Evolutionary conservation across 1,140 invertebrate species (phyloP).

Genomic region (Calliopsis andreniformis): DNA sequence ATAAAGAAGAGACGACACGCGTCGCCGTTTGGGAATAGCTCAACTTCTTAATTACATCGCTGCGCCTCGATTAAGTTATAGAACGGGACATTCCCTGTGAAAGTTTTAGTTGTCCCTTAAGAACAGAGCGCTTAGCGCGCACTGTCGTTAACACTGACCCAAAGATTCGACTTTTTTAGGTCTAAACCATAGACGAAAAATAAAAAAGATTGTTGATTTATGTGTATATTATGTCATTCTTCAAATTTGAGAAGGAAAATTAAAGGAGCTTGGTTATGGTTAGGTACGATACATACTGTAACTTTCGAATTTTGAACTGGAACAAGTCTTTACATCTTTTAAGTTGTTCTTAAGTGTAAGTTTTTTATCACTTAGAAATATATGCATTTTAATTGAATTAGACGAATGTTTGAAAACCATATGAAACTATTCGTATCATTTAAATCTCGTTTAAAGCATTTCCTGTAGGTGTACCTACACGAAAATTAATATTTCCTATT

Average conservation of each 20-base stretch:
- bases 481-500: not conserved
- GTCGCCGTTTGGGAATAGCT: slow-evolving; percentile 48
- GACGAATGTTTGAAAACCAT: too few relatives aligned
- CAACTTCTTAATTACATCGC: slow-evolving; percentile 62
- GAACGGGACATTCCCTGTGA: slow-evolving; percentile 12
- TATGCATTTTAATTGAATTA: too few relatives aligned
- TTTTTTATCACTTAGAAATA: too few relatives aligned
- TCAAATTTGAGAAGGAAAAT: too few relatives aligned
- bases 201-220: too few relatives aligned
- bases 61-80: slow-evolving; percentile 29
- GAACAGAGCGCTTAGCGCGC: slow-evolving; percentile 10
- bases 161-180: not conserved
- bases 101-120: slow-evolving; percentile 30
- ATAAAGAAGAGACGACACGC: slow-evolving; percentile 51
- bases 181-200: too few relatives aligned
- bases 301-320: too few relatives aligned
- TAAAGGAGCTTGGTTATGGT: too few relatives aligned
- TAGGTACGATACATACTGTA: too few relatives aligned
- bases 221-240: too few relatives aligned
- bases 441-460: not conserved
- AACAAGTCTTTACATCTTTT: too few relatives aligned
- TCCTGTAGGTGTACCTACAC: not conserved
- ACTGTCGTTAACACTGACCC: not conserved
- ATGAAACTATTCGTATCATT: not conserved
- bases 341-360: too few relatives aligned